Conservation (phyloP, 1,140 invertebrate species). For the Muscidifurax raptorellus region DNA sequence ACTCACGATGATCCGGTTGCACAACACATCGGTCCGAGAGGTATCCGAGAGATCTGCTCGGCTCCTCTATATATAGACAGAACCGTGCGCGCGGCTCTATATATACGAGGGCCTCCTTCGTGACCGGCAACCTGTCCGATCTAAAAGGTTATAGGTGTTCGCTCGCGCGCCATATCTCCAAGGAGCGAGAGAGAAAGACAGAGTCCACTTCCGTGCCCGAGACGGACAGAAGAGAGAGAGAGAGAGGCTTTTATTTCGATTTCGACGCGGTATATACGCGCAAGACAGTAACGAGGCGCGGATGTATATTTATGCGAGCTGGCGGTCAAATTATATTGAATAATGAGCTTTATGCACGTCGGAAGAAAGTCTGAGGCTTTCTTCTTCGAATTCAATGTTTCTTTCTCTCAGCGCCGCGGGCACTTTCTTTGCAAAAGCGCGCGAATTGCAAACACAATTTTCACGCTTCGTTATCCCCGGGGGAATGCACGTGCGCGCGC, state of each 20-base stretch:
- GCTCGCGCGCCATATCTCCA: slow-evolving; percentile 64
- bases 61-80: neutral
- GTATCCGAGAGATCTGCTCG: slow-evolving; percentile 54
- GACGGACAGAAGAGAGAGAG: neutral
- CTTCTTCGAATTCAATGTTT: neutral
- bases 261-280: neutral
- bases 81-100: neutral
- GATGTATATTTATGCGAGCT: slow-evolving; percentile 24
- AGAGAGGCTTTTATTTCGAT: slow-evolving; percentile 1
- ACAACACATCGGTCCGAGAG: slow-evolving; percentile 54
- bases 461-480: neutral
- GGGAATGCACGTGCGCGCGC: neutral
- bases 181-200: slow-evolving; percentile 56
- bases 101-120: slow-evolving; percentile 53
- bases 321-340: slow-evolving; percentile 9
- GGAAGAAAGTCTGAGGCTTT: too few relatives aligned
- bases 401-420: neutral
- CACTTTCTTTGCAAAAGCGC: neutral
- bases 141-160: slow-evolving; percentile 64
- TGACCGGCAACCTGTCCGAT: slow-evolving; percentile 71
- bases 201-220: slow-evolving; percentile 62
- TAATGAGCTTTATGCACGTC: neutral
- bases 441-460: neutral
- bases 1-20: slow-evolving; percentile 36
- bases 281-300: slow-evolving; percentile 19